Evolutionary conservation across 92 coral and sea anemone species (phyloP), one percentile per base, ranked within the genome.

Genomic region (Galaxea fascicularis): DNA sequence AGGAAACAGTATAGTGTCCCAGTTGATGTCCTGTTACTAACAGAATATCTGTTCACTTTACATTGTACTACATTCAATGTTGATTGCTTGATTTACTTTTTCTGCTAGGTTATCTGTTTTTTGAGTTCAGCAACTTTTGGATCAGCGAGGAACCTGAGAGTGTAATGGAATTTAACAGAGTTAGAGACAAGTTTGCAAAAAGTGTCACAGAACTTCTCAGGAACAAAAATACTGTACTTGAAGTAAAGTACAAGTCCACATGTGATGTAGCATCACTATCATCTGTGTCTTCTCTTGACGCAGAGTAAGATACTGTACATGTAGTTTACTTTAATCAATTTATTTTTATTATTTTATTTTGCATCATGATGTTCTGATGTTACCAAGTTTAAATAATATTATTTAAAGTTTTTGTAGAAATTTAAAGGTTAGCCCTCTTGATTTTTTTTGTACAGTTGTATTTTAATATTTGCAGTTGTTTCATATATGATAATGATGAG

Each of bases 61-160:
- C 26, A 12, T 26, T 25, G 35, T 28, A 28, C 22, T 21, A 20
- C 39, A 41, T 14, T 35, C n/a, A n/a, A n/a, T n/a, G 16, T 26
- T 18, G 1, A 52, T 29, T 18, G 4, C 9, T 60, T 21, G 25
- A 60, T 28, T 60, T 29, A 22, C 65, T 45, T 69, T 39, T 73
- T 69, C 28, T 85, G 68, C 21, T 79, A 96, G 99, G 98, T 86
- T 95, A 93, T 78, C 44, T 96, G 83, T 83, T 93, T 73, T 95
- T 89, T 83, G 95, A 96, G 89, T 96, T 96, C 80, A 94, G 91
- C 85, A 89, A 93, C 0, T 96, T 94, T 79, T 96, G 99, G 99
- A 62, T 96, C 30, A 87, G 80, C 57, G 97, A 96, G 86, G 92
- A 91, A 77, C 99, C 99, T 6, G 98, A 79, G 65, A 91, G 97